A percentile compares a stretch with the other conserved stretches of the same genome.
Evolutionary conservation across 2,113 vertebrate species (phyloP).

Genomic region (Coregonus clupeaformis): DNA sequence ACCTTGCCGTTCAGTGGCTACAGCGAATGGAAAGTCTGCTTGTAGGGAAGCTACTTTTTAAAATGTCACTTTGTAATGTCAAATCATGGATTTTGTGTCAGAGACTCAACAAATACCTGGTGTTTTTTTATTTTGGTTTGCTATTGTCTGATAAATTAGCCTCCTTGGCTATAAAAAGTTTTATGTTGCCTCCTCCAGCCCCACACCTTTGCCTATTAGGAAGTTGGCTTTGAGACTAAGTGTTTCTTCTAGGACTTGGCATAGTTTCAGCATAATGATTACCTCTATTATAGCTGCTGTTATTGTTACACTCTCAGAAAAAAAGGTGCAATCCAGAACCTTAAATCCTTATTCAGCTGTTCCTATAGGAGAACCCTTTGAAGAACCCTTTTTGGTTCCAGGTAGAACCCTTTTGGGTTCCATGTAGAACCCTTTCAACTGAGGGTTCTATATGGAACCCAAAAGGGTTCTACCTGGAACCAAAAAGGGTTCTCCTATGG

Average conservation of each 20-base stretch:
- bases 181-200: background rate
- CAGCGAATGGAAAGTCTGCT: constrained; percentile 57
- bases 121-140: constrained; percentile 35
- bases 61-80: constrained; percentile 59
- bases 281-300: constrained; percentile 12
- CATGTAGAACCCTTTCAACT: too few relatives aligned
- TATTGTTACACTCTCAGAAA: background rate
- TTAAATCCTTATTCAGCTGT: too few relatives aligned
- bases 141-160: constrained; percentile 50
- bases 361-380: too few relatives aligned
- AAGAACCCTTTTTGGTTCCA: too few relatives aligned
- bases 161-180: constrained; percentile 46
- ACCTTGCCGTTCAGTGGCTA: constrained; percentile 46
- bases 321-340: too few relatives aligned
- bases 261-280: constrained; percentile 36
- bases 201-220: constrained; percentile 21
- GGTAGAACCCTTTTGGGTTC: too few relatives aligned
- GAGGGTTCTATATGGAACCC: too few relatives aligned
- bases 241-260: constrained; percentile 24
- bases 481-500: too few relatives aligned
- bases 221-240: constrained; percentile 35
- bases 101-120: constrained; percentile 37
- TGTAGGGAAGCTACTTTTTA: constrained; percentile 38
- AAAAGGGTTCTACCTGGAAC: too few relatives aligned
- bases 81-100: constrained; percentile 70